Evolutionary conservation across 2,888 invertebrate genomes (phyloP).

Genomic region (Athalia cordata): DNA sequence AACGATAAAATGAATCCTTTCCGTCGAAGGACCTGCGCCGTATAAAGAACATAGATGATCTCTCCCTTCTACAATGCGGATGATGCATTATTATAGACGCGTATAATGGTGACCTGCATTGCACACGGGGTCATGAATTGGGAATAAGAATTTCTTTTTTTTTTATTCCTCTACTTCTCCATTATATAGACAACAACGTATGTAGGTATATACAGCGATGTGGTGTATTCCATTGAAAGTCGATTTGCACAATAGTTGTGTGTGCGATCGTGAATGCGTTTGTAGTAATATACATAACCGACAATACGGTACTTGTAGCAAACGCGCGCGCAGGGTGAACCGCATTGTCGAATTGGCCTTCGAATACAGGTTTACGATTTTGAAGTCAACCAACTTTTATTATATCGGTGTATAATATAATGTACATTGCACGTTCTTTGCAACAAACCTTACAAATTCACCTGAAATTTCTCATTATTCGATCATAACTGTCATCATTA

Average conservation of each 20-base stretch:
- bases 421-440: too few relatives aligned
- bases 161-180: too few relatives aligned
- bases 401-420: too few relatives aligned
- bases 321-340: slow-evolving; percentile 32
- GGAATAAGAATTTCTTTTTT: slow-evolving; percentile 15
- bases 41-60: not conserved
- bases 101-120: slow-evolving; percentile 48
- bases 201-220: too few relatives aligned
- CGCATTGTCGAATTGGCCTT: slow-evolving; percentile 17
- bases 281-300: slow-evolving; percentile 10
- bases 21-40: slow-evolving; percentile 56
- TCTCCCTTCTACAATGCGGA: not conserved
- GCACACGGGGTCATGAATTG: slow-evolving; percentile 38
- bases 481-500: too few relatives aligned
- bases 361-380: slow-evolving; percentile 42
- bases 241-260: slow-evolving; percentile 26
- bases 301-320: slow-evolving; percentile 44
- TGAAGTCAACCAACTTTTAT: not conserved
- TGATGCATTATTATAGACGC: not conserved
- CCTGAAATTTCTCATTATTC: too few relatives aligned
- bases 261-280: slow-evolving; percentile 20
- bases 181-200: too few relatives aligned
- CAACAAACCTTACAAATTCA: too few relatives aligned
- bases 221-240: slow-evolving; percentile 1
- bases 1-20: slow-evolving; percentile 57